phyloP scores from a whole-genome alignment of 2,888 invertebrate species.

The Drosophila nr. perissopoda region DNA sequence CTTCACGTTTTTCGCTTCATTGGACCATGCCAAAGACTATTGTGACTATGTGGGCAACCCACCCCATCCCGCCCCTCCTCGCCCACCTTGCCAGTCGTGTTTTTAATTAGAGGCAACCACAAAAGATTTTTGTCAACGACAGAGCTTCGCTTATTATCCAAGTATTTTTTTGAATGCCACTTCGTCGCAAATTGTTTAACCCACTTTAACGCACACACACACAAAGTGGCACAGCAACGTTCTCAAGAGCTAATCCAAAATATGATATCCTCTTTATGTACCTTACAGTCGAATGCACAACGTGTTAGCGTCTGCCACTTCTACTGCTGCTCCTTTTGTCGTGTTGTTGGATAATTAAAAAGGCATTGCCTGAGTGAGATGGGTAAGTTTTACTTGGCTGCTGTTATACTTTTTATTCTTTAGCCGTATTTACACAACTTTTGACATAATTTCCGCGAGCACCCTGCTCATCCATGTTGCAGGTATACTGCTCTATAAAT shows the following conservation, averaged over 20 bases:
- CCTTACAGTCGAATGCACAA: conserved; percentile 58
- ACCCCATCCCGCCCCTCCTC: background rate
- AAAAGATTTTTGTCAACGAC: conserved; percentile 72
- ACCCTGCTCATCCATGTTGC: conserved; percentile 34
- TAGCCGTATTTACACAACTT: conserved; percentile 61
- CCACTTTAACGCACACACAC: conserved; percentile 45
- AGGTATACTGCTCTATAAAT: conserved; percentile 39
- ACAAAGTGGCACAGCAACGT: conserved; percentile 16
- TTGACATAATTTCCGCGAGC: conserved; percentile 61
- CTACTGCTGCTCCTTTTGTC: background rate
- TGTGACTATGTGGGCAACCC: conserved; percentile 7
- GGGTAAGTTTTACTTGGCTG: conserved; percentile 46
- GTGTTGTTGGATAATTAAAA: conserved; percentile 60
- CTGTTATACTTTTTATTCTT: conserved; percentile 16
- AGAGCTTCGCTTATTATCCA: conserved; percentile 26
- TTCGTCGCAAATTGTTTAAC: conserved; percentile 56
- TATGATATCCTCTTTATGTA: conserved; percentile 54
- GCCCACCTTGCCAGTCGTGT: conserved; percentile 24
- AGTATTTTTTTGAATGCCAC: conserved; percentile 20
- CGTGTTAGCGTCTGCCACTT: conserved; percentile 17
- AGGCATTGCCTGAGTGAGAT: conserved; percentile 37
- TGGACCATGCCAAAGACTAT: conserved; percentile 56
- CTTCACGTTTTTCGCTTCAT: conserved; percentile 51
- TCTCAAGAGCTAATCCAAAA: conserved; percentile 64
- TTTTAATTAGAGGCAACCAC: conserved; percentile 79